Evolutionary conservation across 2,797 vertebrate species (phyloP), one percentile per base, ranked within the genome.

Genomic region (Spondyliosoma cantharus): DNA sequence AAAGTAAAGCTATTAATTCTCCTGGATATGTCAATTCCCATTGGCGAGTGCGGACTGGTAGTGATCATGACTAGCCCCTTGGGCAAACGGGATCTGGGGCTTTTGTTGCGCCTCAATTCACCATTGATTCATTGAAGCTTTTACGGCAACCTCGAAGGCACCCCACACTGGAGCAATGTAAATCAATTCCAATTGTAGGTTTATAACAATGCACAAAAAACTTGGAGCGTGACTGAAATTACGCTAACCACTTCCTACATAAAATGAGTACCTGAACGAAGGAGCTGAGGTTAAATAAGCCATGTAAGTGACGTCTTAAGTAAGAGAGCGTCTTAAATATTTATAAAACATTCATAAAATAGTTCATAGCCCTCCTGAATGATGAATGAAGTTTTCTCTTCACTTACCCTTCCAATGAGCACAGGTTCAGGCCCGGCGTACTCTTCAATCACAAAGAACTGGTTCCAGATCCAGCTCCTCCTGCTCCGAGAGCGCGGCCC

Each of bases 381-480:
- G 74, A 88, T 87, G 60, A 69, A 87, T 80, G 29, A 80, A 78
- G 56, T 57, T 66, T 63, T 61, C 17, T 78, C 62, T 81, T 32
- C n/a, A 42, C 96, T 96, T 95, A 97, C 97, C 96, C 96, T 95
- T 89, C 97, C 97, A 32, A 97, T 97, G 83, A 97, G 96, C 79
- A 97, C 97, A 0, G 97, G 97, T 90, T 97, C 97, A 2, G 97
- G 97, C 14, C 96, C 97, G 0, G 96, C 94, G 25, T 98, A 98
- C 72, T 98, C 97, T 90, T 98, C 97, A 3, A 98, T 97, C 85
- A 98, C 97, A 79, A 98, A 98, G 90, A 98, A 98, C 93, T 98
- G 97, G 91, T 98, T 98, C 97, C 97, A 98, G 87, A 98, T 97
- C 97, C 97, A 98, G 90, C 97, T 97, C 84, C 97, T 95, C 63